phyloP scores from a whole-genome alignment of 1,140 invertebrate genomes.

The Acromyrmex echinatior region DNA sequence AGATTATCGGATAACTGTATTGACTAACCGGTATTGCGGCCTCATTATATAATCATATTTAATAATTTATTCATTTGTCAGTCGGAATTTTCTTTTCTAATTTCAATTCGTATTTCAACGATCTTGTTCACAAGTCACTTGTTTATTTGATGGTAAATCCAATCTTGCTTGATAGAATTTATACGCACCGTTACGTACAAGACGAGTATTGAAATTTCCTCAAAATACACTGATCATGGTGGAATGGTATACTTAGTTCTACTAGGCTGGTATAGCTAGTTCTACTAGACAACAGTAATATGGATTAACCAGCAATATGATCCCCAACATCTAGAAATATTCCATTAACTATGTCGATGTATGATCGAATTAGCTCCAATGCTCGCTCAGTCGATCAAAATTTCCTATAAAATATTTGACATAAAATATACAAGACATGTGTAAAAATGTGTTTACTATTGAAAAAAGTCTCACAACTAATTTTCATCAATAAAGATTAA shows the following conservation, averaged over 20 bases:
- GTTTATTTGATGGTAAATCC: background rate
- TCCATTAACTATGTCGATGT: background rate
- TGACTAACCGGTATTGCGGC: conserved; percentile 58
- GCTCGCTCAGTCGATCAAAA: background rate
- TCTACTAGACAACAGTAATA: background rate
- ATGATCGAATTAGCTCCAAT: background rate
- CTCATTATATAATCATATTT: conserved; percentile 38
- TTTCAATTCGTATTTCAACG: conserved; percentile 25
- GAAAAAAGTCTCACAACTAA: background rate
- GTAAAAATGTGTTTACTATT: background rate
- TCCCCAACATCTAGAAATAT: background rate
- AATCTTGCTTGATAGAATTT: background rate
- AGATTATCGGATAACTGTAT: conserved; percentile 69
- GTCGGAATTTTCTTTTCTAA: background rate
- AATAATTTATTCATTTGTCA: conserved; percentile 46
- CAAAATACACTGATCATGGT: background rate
- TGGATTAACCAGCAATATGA: background rate
- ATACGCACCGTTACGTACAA: background rate
- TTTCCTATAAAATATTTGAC: background rate
- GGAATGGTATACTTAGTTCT: background rate
- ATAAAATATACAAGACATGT: background rate
- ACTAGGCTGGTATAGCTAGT: background rate
- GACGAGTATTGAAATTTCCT: background rate
- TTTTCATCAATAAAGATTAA: too few species aligned
- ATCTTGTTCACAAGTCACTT: conserved; percentile 11